Conservation (phyloP, 2,888 invertebrate genomes). For the Rhingia campestris region DNA sequence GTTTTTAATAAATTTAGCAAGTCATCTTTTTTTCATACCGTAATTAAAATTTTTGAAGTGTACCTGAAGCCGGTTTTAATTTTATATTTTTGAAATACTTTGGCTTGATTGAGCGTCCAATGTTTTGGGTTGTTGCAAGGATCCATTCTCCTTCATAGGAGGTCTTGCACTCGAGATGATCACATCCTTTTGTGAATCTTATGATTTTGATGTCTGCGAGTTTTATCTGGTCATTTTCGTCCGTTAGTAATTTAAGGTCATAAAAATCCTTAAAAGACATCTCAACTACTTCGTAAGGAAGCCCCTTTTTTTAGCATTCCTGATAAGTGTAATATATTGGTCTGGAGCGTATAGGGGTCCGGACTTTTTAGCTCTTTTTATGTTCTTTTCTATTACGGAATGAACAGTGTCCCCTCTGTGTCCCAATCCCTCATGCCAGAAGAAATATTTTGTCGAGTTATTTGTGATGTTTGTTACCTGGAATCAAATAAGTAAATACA, state of each 20-base stretch:
- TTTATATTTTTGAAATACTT: too few relatives aligned
- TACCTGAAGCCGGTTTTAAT: constrained; percentile 19
- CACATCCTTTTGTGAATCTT: constrained; percentile 35
- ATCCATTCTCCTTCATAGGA: constrained; percentile 42
- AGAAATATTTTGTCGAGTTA: constrained; percentile 31
- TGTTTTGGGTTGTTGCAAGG: constrained; percentile 20
- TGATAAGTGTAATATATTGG: constrained; percentile 26
- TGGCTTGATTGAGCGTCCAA: not conserved
- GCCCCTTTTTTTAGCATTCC: constrained; percentile 28
- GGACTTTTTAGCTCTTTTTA: constrained; percentile 28
- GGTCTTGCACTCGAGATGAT: constrained; percentile 9
- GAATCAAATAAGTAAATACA: constrained; percentile 36
- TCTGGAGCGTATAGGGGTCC: constrained; percentile 27
- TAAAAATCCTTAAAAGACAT: constrained; percentile 37
- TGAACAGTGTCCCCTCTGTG: constrained; percentile 15
- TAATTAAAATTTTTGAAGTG: constrained; percentile 24
- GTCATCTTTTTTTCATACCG: constrained; percentile 8
- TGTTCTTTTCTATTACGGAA: constrained; percentile 25
- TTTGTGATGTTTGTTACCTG: constrained; percentile 34
- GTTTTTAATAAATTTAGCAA: constrained; percentile 15
- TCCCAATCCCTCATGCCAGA: constrained; percentile 33
- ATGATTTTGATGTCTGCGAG: constrained; percentile 35
- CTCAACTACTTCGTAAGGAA: constrained; percentile 30
- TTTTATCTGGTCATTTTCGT: constrained; percentile 39
- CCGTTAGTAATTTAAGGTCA: constrained; percentile 29